These are phyloP conservation scores for Callospermophilus lateralis DNA, from an alignment of 2,113 vertebrate genomes.

Conservation along the genomic window DNA sequence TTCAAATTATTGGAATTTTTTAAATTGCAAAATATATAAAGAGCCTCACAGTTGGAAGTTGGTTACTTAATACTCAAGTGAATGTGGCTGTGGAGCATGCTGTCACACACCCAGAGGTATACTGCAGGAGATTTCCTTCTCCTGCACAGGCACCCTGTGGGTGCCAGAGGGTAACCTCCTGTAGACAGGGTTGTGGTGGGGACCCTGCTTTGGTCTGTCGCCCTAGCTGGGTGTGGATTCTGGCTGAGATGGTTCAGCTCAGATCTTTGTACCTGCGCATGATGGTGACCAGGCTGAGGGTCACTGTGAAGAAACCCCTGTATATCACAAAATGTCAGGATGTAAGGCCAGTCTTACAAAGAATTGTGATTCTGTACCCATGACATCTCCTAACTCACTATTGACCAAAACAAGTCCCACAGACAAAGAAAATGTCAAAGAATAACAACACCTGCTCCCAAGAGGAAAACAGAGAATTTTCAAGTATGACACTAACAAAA, in stretches of 20 bases:
- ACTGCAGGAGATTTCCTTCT: too few species aligned
- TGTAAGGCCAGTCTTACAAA: neutral
- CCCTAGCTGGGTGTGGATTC: neutral
- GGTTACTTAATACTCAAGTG: neutral
- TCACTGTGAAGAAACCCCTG: neutral
- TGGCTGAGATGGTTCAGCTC: neutral
- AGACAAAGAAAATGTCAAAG: neutral
- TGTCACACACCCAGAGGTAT: accelerated
- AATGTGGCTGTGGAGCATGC: neutral
- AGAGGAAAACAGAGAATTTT: neutral
- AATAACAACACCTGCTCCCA: neutral
- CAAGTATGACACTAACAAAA: neutral
- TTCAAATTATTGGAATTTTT: neutral
- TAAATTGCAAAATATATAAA: neutral
- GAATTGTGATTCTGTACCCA: neutral
- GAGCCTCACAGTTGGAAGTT: neutral
- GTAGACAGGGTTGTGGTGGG: neutral
- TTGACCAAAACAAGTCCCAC: neutral
- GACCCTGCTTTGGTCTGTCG: neutral
- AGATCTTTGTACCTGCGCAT: accelerated
- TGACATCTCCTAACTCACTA: neutral
- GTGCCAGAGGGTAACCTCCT: too few species aligned
- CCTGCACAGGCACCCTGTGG: accelerated
- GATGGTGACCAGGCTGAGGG: neutral
- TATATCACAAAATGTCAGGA: neutral